Evolutionary conservation across 2,113 vertebrate species (phyloP).

Genomic region (Spilogale gracilis): DNA sequence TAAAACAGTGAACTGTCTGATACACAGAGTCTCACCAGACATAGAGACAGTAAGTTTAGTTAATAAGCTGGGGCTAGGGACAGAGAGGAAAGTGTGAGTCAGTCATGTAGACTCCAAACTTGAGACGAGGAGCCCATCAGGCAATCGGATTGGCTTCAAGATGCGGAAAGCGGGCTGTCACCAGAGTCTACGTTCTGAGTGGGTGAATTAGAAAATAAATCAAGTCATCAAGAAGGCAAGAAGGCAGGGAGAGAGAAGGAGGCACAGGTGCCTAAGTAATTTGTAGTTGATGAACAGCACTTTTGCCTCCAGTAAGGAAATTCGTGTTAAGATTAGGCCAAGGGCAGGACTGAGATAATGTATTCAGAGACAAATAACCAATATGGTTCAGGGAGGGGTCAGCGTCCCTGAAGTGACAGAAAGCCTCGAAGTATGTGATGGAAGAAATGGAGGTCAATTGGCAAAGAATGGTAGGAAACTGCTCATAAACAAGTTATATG

Average conservation of each 20-base stretch:
- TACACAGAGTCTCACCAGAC: background rate
- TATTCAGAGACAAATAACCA: constrained; percentile 51
- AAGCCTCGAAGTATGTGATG: background rate
- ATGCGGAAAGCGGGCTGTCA: background rate
- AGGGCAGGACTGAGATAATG: constrained; percentile 42
- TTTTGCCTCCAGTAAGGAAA: background rate
- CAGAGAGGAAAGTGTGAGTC: background rate
- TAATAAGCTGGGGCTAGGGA: background rate
- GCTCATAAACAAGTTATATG: constrained; percentile 44
- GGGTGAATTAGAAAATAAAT: constrained; percentile 56
- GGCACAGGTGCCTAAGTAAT: constrained; percentile 46
- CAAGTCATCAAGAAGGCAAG: constrained; percentile 5
- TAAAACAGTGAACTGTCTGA: background rate
- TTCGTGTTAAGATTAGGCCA: background rate
- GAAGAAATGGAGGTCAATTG: constrained; percentile 62
- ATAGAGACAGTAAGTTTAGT: background rate
- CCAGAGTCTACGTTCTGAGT: background rate
- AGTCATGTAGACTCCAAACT: background rate
- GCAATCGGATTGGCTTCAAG: constrained; percentile 5
- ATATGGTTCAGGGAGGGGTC: background rate
- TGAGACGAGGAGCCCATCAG: background rate
- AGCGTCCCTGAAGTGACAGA: constrained; percentile 29
- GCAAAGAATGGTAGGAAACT: constrained; percentile 57
- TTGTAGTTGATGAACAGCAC: constrained; percentile 41
- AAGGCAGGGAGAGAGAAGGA: background rate